These are phyloP conservation scores for Aproaerema taeniolella DNA, from an alignment of 2,888 invertebrate species.

Conservation along the genomic window DNA sequence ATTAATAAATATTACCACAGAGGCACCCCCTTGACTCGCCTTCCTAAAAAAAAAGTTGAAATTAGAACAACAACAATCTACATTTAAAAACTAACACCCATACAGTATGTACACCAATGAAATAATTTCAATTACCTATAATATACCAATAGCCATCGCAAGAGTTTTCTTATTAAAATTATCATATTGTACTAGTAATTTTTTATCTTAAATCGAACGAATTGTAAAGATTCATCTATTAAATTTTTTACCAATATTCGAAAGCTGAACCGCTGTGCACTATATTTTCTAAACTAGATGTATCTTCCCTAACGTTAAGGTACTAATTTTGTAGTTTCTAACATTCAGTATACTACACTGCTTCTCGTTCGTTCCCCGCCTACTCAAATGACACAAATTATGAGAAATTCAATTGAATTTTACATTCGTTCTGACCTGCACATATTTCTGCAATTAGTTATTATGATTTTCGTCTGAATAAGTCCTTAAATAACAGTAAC, in stretches of 20 bases:
- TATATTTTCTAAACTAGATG: slow-evolving; percentile 60
- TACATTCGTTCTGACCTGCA: too few relatives aligned
- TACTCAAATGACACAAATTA: too few relatives aligned
- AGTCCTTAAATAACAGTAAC: too few relatives aligned
- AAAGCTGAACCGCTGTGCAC: slow-evolving; percentile 73
- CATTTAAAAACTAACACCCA: slow-evolving; percentile 56
- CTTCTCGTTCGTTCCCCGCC: slow-evolving; percentile 29
- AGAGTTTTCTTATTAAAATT: slow-evolving; percentile 37
- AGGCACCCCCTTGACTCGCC: slow-evolving; percentile 44
- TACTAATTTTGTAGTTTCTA: slow-evolving; percentile 56
- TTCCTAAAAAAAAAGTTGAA: slow-evolving; percentile 31
- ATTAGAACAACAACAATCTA: slow-evolving; percentile 38
- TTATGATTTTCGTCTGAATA: too few relatives aligned
- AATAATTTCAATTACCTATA: slow-evolving; percentile 36
- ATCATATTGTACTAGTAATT: slow-evolving; percentile 46
- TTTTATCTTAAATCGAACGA: slow-evolving; percentile 46
- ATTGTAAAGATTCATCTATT: slow-evolving; percentile 59
- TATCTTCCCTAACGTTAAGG: slow-evolving; percentile 52
- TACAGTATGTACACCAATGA: slow-evolving; percentile 61
- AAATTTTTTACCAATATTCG: slow-evolving; percentile 64
- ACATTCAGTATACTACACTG: slow-evolving; percentile 52
- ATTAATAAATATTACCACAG: slow-evolving; percentile 42
- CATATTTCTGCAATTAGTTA: too few relatives aligned
- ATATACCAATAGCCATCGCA: slow-evolving; percentile 37
- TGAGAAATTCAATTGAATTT: too few relatives aligned